Base-by-base conservation (phyloP, 2,113 vertebrate genomes). In the Poeciliopsis occidentalis region DNA sequence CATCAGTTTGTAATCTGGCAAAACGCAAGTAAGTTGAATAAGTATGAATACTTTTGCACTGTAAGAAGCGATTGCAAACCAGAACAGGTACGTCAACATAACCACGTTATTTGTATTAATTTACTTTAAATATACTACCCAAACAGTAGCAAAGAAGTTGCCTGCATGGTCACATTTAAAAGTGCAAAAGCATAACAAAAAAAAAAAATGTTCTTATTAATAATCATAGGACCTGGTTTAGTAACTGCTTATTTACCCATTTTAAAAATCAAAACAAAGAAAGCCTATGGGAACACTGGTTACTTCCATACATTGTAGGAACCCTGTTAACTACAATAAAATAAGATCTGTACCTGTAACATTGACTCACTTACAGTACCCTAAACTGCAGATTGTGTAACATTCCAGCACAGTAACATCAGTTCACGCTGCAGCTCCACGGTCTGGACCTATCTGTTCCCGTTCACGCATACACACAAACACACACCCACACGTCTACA, bases 171-270 rank as follows among this genome's bases (percentile, higher is more conserved):
- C 57, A 78, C 75, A 60, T 64, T 67, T 32, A 57, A 74, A 62
- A 71, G 83, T 87, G 81, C 74, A 86, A 82, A 85, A 84, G 60
- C 63, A 11, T 26, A n/a, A 54, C 32, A 39, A 26, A 71, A 81
- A 69, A 32, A 32, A 1, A 34, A 69, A 29, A 15, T 57, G 73
- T 73, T 63, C 22, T 29, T 75, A 30, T 10, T 13, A 5, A 66
- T 29, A 26, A 13, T 6, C 12, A 11, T 24, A 60, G 70, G 24
- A 32, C 12, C 39, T 19, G 12, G 34, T 27, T 76, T 64, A 78
- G 68, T 76, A 69, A 82, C 67, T 19, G 26, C 2, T 66, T 57
- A 27, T 54, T 17, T 80, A 26, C 81, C 51, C 54, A 39, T 70
- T 37, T 5, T 57, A 39, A 57, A 30, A 31, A 69, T 34, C 67